Percentiles rank a stretch among this genome's conserved stretches.
phyloP scores from a whole-genome alignment of 2,888 invertebrate species.

The Thymelicus lineola region DNA sequence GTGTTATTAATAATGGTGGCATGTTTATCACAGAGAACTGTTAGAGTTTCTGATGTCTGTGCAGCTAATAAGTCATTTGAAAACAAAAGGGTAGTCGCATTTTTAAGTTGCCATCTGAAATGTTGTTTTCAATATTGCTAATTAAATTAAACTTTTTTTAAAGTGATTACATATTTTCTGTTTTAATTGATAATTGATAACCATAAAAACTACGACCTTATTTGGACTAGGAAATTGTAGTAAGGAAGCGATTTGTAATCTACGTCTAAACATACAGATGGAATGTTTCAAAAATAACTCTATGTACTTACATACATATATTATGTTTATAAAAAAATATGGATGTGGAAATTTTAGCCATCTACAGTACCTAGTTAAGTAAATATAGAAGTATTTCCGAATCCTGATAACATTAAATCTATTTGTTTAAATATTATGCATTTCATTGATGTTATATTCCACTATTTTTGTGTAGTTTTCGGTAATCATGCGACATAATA shows the following conservation, averaged over 20 bases:
- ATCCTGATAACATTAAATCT: background rate
- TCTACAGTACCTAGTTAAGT: background rate
- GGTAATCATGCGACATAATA: too few relatives aligned
- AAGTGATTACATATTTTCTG: too few relatives aligned
- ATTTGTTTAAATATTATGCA: background rate
- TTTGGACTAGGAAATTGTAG: conserved; percentile 11
- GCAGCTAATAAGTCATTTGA: too few relatives aligned
- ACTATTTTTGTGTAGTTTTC: background rate
- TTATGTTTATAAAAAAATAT: background rate
- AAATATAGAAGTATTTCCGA: background rate
- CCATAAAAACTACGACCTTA: conserved; percentile 7
- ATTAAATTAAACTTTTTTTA: too few relatives aligned
- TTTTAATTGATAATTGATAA: background rate
- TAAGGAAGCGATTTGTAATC: conserved; percentile 14
- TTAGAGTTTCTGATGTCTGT: too few relatives aligned
- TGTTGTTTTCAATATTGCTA: too few relatives aligned
- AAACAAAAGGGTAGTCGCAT: too few relatives aligned
- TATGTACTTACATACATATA: background rate
- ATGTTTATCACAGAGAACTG: too few relatives aligned
- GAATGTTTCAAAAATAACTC: conserved; percentile 3
- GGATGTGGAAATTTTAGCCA: background rate
- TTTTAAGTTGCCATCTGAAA: too few relatives aligned
- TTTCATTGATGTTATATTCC: background rate
- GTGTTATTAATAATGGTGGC: too few relatives aligned
- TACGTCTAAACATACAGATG: conserved; percentile 8